phyloP scores from a whole-genome alignment of 2,797 vertebrate species.

The Rhodeus uyekii region DNA sequence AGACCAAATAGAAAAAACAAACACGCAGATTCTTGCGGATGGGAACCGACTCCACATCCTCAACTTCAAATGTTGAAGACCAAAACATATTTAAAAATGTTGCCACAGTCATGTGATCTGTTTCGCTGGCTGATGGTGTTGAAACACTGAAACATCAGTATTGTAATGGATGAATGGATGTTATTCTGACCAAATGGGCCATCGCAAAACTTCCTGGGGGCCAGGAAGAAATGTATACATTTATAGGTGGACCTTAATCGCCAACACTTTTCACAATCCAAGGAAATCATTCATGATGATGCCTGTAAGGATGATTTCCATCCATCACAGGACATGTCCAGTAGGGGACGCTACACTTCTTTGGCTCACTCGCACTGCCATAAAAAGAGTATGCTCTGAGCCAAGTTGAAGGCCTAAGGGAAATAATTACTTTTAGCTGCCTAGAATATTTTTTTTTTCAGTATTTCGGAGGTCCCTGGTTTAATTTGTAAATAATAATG shows the following conservation, averaged over 20 bases:
- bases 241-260: neutral
- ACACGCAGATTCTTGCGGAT: neutral
- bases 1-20: slow-evolving; percentile 70
- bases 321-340: slow-evolving; percentile 4
- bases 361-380: slow-evolving; percentile 17
- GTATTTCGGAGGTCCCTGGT: neutral
- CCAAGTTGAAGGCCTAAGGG: neutral
- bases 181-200: neutral
- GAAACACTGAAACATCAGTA: neutral
- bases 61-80: neutral
- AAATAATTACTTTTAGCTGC: neutral
- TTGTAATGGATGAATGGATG: neutral
- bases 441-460: neutral
- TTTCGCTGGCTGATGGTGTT: neutral
- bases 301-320: neutral
- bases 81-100: neutral
- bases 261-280: neutral
- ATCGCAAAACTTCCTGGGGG: neutral
- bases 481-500: neutral
- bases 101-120: neutral
- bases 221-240: neutral
- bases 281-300: neutral
- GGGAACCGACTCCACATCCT: neutral
- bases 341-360: slow-evolving; percentile 34
- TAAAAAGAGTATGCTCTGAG: neutral